Evolutionary conservation across 1,140 invertebrate species (phyloP).

Genomic region (Brachionus paranguensis): DNA sequence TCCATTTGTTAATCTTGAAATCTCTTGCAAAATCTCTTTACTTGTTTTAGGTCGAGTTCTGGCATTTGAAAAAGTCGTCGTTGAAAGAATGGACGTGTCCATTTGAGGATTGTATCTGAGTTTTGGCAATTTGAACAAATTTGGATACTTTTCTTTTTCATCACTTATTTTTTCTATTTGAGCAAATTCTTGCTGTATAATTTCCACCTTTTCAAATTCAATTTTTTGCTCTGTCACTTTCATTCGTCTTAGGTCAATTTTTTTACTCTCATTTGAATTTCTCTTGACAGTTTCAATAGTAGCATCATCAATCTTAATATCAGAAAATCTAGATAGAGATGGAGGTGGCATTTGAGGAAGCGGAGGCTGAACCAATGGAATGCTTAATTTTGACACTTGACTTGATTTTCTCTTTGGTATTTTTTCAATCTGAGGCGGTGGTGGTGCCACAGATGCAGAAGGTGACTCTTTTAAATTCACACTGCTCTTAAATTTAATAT

Average conservation of each 20-base stretch:
- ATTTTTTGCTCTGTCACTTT: conserved; percentile 11
- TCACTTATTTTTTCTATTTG: not conserved
- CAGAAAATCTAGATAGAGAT: not conserved
- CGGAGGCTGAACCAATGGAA: not conserved
- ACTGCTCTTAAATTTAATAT: not conserved
- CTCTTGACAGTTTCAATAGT: not conserved
- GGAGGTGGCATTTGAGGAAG: not conserved
- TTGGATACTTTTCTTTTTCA: not conserved
- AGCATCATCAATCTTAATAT: not conserved
- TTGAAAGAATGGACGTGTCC: not conserved
- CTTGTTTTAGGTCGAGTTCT: conserved; percentile 36
- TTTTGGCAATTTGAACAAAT: conserved; percentile 6
- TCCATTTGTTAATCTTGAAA: conserved; percentile 35
- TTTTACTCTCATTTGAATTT: not conserved
- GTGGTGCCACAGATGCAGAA: not conserved
- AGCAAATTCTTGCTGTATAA: not conserved
- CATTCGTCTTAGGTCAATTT: not conserved
- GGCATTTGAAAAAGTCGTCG: conserved; percentile 4
- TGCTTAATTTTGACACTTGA: not conserved
- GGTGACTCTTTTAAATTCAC: not conserved
- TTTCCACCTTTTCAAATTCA: not conserved
- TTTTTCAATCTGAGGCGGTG: not conserved
- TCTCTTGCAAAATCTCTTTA: conserved; percentile 37
- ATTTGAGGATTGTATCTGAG: not conserved
- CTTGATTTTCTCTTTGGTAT: not conserved